phyloP scores from a whole-genome alignment of 2,888 invertebrate species.

The Netelia fuscicornis region DNA sequence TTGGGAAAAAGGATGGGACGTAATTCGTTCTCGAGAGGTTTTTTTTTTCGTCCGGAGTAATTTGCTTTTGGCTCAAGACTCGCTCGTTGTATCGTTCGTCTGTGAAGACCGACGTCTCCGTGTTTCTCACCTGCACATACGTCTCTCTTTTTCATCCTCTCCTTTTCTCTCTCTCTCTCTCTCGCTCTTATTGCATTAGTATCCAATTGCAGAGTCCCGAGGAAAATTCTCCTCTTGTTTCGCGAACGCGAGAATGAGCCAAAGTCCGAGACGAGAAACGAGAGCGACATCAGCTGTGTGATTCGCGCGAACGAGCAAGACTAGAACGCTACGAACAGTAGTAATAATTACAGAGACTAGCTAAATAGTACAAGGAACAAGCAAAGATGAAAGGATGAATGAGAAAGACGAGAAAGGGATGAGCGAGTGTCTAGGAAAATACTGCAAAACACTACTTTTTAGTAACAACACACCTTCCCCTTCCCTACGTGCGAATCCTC shows the following conservation, averaged over 20 bases:
- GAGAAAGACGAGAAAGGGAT: conserved; percentile 21
- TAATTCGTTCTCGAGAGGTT: conserved; percentile 1
- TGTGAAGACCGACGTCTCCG: not conserved
- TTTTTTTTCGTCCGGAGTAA: conserved; percentile 17
- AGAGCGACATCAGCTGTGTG: conserved; percentile 17
- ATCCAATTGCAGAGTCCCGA: conserved; percentile 43
- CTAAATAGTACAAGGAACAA: not conserved
- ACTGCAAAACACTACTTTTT: not conserved
- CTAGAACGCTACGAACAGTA: not conserved
- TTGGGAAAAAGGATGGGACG: not conserved
- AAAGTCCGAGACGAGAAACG: conserved; percentile 33
- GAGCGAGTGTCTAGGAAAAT: not conserved
- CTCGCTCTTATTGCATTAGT: not conserved
- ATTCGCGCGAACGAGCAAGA: conserved; percentile 7
- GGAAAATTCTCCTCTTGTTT: conserved; percentile 27
- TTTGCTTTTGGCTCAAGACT: conserved; percentile 41
- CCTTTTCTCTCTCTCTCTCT: conserved; percentile 8
- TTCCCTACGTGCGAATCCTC: not conserved
- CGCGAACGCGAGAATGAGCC: conserved; percentile 11
- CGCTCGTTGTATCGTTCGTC: not conserved
- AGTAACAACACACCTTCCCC: not conserved
- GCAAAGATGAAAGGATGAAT: conserved; percentile 39
- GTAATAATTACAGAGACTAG: conserved; percentile 9
- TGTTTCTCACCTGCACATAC: not conserved
- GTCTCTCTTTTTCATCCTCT: conserved; percentile 8